Conservation (phyloP, 1,140 invertebrate species). For the Drosophila tropicalis region DNA sequence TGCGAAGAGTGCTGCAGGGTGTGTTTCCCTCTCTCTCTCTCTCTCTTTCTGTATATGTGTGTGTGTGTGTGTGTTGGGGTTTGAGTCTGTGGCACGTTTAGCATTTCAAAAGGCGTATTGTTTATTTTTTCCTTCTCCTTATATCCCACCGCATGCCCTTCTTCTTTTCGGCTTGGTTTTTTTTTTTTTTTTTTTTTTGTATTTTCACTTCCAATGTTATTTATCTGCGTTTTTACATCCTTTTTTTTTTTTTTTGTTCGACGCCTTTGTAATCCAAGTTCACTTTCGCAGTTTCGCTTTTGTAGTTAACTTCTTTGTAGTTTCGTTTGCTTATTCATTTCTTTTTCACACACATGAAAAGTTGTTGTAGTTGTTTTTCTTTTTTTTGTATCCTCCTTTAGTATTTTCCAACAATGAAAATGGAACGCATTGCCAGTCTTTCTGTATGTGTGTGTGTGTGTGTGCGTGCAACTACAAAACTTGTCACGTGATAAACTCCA, state of each 20-base stretch:
- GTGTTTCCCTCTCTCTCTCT: neutral
- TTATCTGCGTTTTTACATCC: constrained; percentile 59
- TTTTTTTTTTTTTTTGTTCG: constrained; percentile 9
- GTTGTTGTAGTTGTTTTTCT: constrained; percentile 42
- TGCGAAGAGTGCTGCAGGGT: constrained; percentile 48
- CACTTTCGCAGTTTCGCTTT: constrained; percentile 63
- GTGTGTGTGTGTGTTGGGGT: constrained; percentile 23
- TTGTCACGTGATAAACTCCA: constrained; percentile 74
- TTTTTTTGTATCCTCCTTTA: neutral
- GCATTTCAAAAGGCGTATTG: constrained; percentile 80
- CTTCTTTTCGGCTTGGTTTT: neutral
- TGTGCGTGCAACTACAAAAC: constrained; percentile 46
- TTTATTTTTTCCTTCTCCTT: constrained; percentile 55
- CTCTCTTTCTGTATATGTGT: constrained; percentile 22
- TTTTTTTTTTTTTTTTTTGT: constrained; percentile 30
- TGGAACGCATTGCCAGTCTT: constrained; percentile 36
- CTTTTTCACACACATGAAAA: constrained; percentile 50
- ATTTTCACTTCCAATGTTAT: constrained; percentile 72
- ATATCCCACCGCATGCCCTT: neutral
- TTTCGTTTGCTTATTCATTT: constrained; percentile 71
- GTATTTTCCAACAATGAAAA: constrained; percentile 51
- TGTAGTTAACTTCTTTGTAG: constrained; percentile 77
- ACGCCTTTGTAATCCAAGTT: constrained; percentile 76
- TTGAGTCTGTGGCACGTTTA: constrained; percentile 61
- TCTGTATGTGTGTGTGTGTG: constrained; percentile 19